These are phyloP conservation scores for Tachuris rubrigastra DNA, from an alignment of 2,113 vertebrate genomes.

Conservation along the genomic window DNA sequence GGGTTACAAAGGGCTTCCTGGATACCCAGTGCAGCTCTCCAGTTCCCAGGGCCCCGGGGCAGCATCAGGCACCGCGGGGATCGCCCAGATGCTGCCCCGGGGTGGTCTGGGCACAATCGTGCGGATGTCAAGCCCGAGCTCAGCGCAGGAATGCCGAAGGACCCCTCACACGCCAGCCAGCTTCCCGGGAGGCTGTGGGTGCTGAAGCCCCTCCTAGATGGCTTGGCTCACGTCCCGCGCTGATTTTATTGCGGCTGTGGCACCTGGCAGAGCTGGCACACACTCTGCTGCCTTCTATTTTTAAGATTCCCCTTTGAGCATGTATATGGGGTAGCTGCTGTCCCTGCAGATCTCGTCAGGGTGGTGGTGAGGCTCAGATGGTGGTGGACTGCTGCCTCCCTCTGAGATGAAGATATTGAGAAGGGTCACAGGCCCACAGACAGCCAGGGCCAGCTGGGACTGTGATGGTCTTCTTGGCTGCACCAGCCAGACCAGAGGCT, in stretches of 20 bases:
- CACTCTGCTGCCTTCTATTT: background rate
- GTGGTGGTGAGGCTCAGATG: background rate
- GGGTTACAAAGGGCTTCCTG: background rate
- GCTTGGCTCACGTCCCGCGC: background rate
- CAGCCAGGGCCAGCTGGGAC: background rate
- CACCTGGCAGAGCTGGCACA: background rate
- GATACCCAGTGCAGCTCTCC: background rate
- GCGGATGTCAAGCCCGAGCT: fast-evolving
- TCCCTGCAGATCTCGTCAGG: background rate
- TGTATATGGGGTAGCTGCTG: background rate
- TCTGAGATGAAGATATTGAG: background rate
- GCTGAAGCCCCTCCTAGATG: background rate
- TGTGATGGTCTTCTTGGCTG: background rate
- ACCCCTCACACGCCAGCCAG: fast-evolving
- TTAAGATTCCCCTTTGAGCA: background rate
- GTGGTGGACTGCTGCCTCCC: background rate
- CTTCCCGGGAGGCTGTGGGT: background rate
- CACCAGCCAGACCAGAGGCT: background rate
- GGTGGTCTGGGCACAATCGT: fast-evolving
- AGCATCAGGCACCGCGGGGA: fast-evolving
- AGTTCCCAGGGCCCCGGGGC: background rate
- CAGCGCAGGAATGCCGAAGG: fast-evolving
- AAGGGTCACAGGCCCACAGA: background rate
- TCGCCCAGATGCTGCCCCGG: background rate
- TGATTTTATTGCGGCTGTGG: background rate